These are phyloP conservation scores for Macroglossus sobrinus DNA, from an alignment of 2,113 vertebrate genomes.

Conservation along the genomic window DNA sequence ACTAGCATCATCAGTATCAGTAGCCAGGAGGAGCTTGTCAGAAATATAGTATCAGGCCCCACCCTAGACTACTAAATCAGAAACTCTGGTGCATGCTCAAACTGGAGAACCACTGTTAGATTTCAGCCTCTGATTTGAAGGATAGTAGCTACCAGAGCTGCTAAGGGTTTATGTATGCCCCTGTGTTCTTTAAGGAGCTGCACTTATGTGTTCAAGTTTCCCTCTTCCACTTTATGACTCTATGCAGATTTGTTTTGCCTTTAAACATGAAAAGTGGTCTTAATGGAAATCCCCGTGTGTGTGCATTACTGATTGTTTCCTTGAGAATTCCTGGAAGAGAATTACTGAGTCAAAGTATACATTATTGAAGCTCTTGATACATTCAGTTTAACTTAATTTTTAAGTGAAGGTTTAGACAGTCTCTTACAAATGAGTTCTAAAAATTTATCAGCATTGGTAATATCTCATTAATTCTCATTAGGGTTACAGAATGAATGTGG, in stretches of 20 bases:
- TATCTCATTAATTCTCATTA: not conserved
- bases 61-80: not conserved
- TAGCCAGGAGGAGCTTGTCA: not conserved
- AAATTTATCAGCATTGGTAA: not conserved
- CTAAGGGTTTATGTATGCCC: not conserved
- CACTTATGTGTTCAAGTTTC: fast-evolving
- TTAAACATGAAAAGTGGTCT: not conserved
- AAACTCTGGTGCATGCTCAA: not conserved
- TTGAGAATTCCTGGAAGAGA: not conserved
- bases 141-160: not conserved
- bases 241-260: constrained; percentile 16
- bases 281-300: not conserved
- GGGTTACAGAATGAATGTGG: not conserved
- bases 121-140: not conserved
- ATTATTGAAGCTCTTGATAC: not conserved
- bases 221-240: not conserved
- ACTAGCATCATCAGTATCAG: not conserved
- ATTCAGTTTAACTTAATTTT: not conserved
- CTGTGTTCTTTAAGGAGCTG: not conserved
- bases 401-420: not conserved
- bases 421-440: not conserved
- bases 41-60: not conserved
- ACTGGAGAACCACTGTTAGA: not conserved
- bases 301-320: not conserved
- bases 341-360: not conserved